Evolutionary conservation across 2,797 vertebrate species (phyloP), one percentile per base, ranked within the genome.

Genomic region (Huso huso): DNA sequence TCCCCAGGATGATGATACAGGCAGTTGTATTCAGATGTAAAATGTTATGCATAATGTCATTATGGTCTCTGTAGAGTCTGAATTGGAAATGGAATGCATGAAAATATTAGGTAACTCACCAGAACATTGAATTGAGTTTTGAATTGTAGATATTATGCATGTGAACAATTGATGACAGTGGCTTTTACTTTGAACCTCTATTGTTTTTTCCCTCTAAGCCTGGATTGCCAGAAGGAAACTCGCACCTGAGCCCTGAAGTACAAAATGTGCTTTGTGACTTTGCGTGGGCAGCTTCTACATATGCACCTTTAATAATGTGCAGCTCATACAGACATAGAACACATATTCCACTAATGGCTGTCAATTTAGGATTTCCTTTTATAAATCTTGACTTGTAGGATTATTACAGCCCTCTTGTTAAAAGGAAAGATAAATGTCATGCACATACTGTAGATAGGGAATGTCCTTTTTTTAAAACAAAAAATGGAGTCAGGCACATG

Each of bases 21-120:
- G 62, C 63, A 55, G 58, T 68, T 76, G 63, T 71, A 80, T 73
- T 74, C 68, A 78, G 68, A 75, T 12, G 48, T 61, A 73, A 73
- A 78, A 74, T 76, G 76, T 76, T 77, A 62, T 68, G 76, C 76
- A 79, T 82, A 83, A 83, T 78, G 74, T 77, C 82, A 83, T 83
- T 78, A 79, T 12, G 3, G 77, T 74, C 74, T 73, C 74, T 37
- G 62, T 68, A 72, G 75, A 77, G 66, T 66, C 59, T 63, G 65
- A 81, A 80, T 72, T 74, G 72, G 68, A 82, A 82, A 71, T 61
- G 57, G 66, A 72, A 77, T 70, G 74, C 58, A 65, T 71, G 61
- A 72, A 73, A 75, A 79, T 81, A 81, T 76, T 77, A 76, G 75
- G 48, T 65, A 71, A 66, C 63, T 63, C 61, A 50, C 71, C 69